Evolutionary conservation across 2,888 invertebrate genomes (phyloP), one percentile per base, ranked within the genome.

Genomic region (Mantis religiosa): DNA sequence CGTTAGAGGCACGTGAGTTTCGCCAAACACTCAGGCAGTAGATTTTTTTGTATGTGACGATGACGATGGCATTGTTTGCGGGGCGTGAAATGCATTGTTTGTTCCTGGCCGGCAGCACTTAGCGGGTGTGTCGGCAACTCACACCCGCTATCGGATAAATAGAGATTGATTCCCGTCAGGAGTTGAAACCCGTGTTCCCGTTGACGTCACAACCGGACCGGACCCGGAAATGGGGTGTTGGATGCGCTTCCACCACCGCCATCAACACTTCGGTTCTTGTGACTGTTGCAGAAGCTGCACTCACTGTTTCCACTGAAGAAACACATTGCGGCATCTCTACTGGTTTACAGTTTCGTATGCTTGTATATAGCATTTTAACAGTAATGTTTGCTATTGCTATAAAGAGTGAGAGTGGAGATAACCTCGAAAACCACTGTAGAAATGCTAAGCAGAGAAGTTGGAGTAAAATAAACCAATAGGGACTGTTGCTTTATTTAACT

Each of bases 191-290:
- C 87, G 82, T 87, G 87, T 87, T 34, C 54, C 82, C 82, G 34
- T 27, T 87, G 87, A 87, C 87, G 87, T 87, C 87, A 87, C 86
- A 86, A 86, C 87, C 87, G 87, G 87, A 71, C 87, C 86, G 86
- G 86, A 86, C 47, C n/a, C 86, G 86, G 86, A 86, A 86, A 86
- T 86, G 86, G 71, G 86, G 71, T 85, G 85, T 81, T 81, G 71
- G 86, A 54, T 81, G 54, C 86, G 86, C 81, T 30, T 28, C 30
- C 30, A 84, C 30, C 15, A 20, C 30, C 84, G 20, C 20, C 54
- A 71, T 71, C 54, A 71, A 14, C 54, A 20, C 54, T 71, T 71
- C 54, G 25, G 15, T 6, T 71, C 20, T 71, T 15, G 54, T 25
- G 54, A 71, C 54, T 71, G 54, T 71, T 71, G 54, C 54, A 71